Conservation (phyloP, 37 sponge, comb jelly and placozoan species). For the Halisarca cf. caerulea region DNA sequence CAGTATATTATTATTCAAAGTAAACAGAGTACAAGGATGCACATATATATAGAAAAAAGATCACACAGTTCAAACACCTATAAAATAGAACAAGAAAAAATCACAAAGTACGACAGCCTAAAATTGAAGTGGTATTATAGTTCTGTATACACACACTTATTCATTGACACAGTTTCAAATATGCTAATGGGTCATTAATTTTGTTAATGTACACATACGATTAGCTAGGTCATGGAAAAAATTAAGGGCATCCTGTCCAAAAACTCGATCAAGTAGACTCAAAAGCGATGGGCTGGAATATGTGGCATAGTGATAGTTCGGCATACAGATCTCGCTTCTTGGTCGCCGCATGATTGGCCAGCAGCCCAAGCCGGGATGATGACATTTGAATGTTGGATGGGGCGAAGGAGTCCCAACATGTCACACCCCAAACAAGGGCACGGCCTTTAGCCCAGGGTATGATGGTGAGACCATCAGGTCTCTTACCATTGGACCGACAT, state of each 20-base stretch:
- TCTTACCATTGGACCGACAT: slow-evolving; percentile 30
- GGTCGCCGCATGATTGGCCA: slow-evolving; percentile 21
- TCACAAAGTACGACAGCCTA: no score
- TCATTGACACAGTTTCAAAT: no score
- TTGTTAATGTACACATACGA: no score
- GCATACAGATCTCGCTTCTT: slow-evolving; percentile 18
- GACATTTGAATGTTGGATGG: slow-evolving; percentile 34
- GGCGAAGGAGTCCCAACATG: slow-evolving; percentile 38
- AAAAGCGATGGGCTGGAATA: slow-evolving; percentile 13
- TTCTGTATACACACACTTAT: no score
- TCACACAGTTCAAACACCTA: no score
- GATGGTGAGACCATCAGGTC: slow-evolving; percentile 42
- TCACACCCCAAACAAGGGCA: slow-evolving; percentile 34
- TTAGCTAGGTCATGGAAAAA: not conserved
- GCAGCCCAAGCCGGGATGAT: slow-evolving; percentile 6
- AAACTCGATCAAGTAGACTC: slow-evolving; percentile 15
- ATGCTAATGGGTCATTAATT: no score
- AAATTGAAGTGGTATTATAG: no score
- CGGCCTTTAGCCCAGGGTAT: slow-evolving; percentile 9
- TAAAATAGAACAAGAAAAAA: no score
- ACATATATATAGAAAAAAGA: no score
- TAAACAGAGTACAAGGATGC: no score
- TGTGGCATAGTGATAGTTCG: not conserved
- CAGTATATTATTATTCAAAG: no score
- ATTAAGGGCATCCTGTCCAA: not conserved